phyloP scores from a whole-genome alignment of 2,797 vertebrate genomes.

The Anguilla megastoma region DNA sequence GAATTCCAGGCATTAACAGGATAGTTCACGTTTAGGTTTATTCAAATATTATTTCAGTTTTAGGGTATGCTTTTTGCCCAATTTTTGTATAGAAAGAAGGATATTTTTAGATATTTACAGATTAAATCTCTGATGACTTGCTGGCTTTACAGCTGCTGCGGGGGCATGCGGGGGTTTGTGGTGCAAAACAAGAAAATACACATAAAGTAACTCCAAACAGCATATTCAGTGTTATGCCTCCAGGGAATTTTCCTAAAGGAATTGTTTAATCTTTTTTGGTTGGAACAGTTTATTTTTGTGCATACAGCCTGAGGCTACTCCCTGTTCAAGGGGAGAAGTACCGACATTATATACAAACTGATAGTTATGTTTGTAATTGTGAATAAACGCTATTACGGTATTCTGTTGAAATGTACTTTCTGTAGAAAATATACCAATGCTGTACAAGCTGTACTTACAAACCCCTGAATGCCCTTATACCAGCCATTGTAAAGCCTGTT shows the following conservation, averaged over 20 bases:
- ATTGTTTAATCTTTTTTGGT: not conserved
- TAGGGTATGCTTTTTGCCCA: too few relatives aligned
- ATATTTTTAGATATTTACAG: not conserved
- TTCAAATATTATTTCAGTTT: too few relatives aligned
- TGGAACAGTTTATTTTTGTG: not conserved
- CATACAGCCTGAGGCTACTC: not conserved
- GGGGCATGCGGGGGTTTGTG: not conserved
- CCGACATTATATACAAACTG: not conserved
- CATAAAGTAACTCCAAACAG: not conserved
- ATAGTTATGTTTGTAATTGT: not conserved
- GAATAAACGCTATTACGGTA: not conserved
- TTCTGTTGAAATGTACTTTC: too few relatives aligned
- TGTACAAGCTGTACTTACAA: too few relatives aligned
- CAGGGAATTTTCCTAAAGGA: not conserved
- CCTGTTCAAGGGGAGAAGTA: not conserved
- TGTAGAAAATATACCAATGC: too few relatives aligned
- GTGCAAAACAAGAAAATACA: not conserved
- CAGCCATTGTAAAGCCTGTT: not conserved
- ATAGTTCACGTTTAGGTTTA: too few relatives aligned
- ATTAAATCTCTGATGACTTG: not conserved
- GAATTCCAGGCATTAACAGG: not conserved
- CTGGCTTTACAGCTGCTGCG: not conserved
- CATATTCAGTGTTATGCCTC: not conserved
- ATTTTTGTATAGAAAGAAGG: too few relatives aligned
- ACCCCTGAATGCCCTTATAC: not conserved